Evolutionary conservation across 2,113 vertebrate genomes (phyloP).

Genomic region (Proterorhinus semilunaris): DNA sequence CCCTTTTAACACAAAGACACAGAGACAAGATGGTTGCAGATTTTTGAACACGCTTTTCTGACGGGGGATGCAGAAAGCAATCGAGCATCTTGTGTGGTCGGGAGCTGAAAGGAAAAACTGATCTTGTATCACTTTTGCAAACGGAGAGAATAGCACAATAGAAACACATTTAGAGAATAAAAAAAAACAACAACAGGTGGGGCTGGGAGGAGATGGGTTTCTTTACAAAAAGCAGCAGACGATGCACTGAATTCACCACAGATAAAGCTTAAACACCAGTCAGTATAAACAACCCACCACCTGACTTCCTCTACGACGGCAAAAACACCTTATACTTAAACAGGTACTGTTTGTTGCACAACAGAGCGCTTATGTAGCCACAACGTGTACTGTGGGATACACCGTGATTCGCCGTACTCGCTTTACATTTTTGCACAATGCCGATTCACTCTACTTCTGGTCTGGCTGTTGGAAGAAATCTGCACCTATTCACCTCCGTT

Average conservation of each 20-base stretch:
- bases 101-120: slow-evolving; percentile 67
- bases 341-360: background rate
- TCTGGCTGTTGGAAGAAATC: background rate
- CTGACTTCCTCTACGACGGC: slow-evolving; percentile 30
- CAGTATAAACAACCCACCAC: slow-evolving; percentile 32
- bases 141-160: slow-evolving; percentile 55
- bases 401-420: background rate
- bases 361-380: background rate
- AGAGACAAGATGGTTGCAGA: slow-evolving; percentile 62
- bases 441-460: background rate
- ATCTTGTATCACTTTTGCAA: slow-evolving; percentile 71
- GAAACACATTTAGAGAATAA: slow-evolving; percentile 67
- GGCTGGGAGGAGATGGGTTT: slow-evolving; percentile 62
- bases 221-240: slow-evolving; percentile 55
- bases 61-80: slow-evolving; percentile 68
- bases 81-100: slow-evolving; percentile 52
- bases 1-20: slow-evolving; percentile 62
- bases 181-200: slow-evolving; percentile 47
- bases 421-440: background rate
- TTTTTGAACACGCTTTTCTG: slow-evolving; percentile 67
- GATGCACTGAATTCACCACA: slow-evolving; percentile 48
- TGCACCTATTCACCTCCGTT: background rate
- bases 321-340: background rate
- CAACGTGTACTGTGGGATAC: background rate
- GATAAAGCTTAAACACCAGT: slow-evolving; percentile 51